Conservation (phyloP, 2,888 invertebrate species). For the Ecdyonurus torrentis region DNA sequence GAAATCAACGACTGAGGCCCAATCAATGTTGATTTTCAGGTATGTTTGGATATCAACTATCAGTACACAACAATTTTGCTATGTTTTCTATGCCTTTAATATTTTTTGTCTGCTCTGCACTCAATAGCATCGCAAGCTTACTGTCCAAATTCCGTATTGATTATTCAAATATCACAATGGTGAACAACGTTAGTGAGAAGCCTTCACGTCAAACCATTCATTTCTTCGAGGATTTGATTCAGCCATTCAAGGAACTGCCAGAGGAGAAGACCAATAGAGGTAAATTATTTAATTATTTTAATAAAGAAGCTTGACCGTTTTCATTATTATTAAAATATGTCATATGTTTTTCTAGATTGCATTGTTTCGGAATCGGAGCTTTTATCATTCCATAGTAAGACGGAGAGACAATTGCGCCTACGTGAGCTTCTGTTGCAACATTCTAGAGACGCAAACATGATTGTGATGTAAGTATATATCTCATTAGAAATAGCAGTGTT, state of each 20-base stretch:
- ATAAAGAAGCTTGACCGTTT: not conserved
- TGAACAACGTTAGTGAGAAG: conserved; percentile 32
- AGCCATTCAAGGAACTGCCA: conserved; percentile 15
- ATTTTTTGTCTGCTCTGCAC: conserved; percentile 8
- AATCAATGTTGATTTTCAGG: not conserved
- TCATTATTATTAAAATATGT: not conserved
- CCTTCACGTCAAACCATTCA: conserved; percentile 24
- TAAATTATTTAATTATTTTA: too few relatives aligned
- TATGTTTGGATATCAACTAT: not conserved
- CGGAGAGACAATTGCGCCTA: conserved; percentile 74
- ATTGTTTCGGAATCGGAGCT: conserved; percentile 61
- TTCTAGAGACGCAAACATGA: conserved; percentile 64
- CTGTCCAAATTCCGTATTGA: conserved; percentile 39
- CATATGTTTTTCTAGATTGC: conserved; percentile 11
- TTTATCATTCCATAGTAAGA: conserved; percentile 65
- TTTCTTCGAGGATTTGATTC: conserved; percentile 20
- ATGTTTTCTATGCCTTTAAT: not conserved
- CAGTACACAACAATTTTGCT: not conserved
- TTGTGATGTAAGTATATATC: conserved; percentile 68
- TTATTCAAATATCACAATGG: conserved; percentile 33
- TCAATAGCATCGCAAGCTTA: conserved; percentile 34
- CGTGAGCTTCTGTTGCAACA: conserved; percentile 70
- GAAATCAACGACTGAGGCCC: not conserved
- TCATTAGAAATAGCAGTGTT: too few relatives aligned
- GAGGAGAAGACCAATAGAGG: not conserved